Evolutionary conservation across 2,797 vertebrate genomes (phyloP).

Genomic region (Sebastes reedi): DNA sequence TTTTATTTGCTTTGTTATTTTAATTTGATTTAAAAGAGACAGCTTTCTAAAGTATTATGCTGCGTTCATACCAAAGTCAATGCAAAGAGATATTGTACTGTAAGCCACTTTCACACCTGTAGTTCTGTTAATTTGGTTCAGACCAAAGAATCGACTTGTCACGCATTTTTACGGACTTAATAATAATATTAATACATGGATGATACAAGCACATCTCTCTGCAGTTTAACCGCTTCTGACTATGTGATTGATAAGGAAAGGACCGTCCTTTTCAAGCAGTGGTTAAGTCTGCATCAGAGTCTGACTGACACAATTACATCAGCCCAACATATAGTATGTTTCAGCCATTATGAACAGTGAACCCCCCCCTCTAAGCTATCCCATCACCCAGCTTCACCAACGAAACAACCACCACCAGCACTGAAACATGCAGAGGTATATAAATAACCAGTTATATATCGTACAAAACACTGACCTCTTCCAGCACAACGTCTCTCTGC

Average conservation of each 20-base stretch:
- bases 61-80: accelerated
- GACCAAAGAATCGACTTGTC: not conserved
- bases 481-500: not conserved
- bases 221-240: not conserved
- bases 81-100: not conserved
- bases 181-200: not conserved
- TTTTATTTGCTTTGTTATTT: not conserved
- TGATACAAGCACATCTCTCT: too few relatives aligned
- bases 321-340: not conserved
- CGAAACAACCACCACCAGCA: constrained; percentile 6
- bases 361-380: not conserved
- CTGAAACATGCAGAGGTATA: constrained; percentile 22
- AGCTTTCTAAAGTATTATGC: not conserved
- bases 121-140: not conserved
- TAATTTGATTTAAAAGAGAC: not conserved
- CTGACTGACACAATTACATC: not conserved
- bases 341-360: not conserved
- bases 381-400: not conserved
- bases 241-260: not conserved
- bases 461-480: not conserved
- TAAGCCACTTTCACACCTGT: not conserved
- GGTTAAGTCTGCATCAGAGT: not conserved
- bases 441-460: constrained; percentile 5
- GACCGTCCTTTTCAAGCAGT: not conserved
- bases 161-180: not conserved